These are phyloP conservation scores for rabbit (Oryctolagus cuniculus) DNA, from an alignment of 2,113 vertebrate species.

Conservation along the genomic window mOryCun1.1 NC_091434.1:90653001-90653500, in stretches of 20 bases:
- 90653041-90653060: too few species aligned
- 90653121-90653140: not conserved
- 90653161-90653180: not conserved
- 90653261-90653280: not conserved
- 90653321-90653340: not conserved
- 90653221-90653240: not conserved
- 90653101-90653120: not conserved
- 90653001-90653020: too few species aligned
- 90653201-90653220: not conserved
- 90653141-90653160: not conserved
- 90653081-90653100: slow-evolving; percentile 18
- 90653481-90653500: not conserved
- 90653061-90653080: not conserved
- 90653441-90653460: not conserved
- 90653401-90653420: not conserved
- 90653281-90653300: not conserved
- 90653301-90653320: not conserved
- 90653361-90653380: slow-evolving; percentile 9
- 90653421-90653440: not conserved
- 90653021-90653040: too few species aligned
- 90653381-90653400: not conserved
- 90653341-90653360: not conserved
- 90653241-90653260: not conserved
- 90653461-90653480: not conserved
- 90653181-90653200: not conserved